Base-by-base conservation (phyloP, 2,113 vertebrate species). In the Kryptolebias marmoratus region DNA sequence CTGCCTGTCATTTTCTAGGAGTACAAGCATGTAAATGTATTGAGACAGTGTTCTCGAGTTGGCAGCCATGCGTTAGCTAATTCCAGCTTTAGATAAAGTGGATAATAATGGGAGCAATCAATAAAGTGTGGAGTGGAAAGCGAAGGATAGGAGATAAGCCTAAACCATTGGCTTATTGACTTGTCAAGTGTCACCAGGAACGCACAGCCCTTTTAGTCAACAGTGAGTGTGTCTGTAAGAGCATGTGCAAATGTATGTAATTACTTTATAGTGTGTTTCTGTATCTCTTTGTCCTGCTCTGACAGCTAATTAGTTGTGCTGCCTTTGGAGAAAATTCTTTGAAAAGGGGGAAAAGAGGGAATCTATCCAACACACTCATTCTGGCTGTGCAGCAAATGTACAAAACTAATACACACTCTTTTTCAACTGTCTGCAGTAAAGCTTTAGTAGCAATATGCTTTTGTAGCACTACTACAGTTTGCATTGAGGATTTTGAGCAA, bases 111-210 rank as follows among this genome's bases (percentile, higher is more conserved):
- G 83, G 88, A 79, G 62, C 71, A 83, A 90, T 92, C 91, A 81
- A 92, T 93, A 91, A 85, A 56, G 60, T 85, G 76, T 82, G 76
- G 68, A 73, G 77, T 61, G 73, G 67, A 49, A 73, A 85, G 78
- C 69, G 81, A 31, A 58, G 68, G 57, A 66, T 69, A 88, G 90
- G 71, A 88, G 90, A 91, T 81, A 92, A 90, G 72, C 63, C 76
- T 80, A 92, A 91, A 77, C 72, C 84, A 75, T 47, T 81, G 84
- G 87, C 80, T 92, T 92, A 93, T 93, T 93, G 91, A 92, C 89
- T 88, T 85, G 87, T 93, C 90, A 93, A 86, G 87, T 91, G 85
- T 90, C 89, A 59, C 85, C 78, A 77, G 87, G 77, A 91, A 87
- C 86, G 80, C 77, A 71, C 48, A 57, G 75, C 44, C 64, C 82